These are phyloP conservation scores for Brassicogethes aeneus DNA, from an alignment of 2,888 invertebrate species.

Conservation along the genomic window DNA sequence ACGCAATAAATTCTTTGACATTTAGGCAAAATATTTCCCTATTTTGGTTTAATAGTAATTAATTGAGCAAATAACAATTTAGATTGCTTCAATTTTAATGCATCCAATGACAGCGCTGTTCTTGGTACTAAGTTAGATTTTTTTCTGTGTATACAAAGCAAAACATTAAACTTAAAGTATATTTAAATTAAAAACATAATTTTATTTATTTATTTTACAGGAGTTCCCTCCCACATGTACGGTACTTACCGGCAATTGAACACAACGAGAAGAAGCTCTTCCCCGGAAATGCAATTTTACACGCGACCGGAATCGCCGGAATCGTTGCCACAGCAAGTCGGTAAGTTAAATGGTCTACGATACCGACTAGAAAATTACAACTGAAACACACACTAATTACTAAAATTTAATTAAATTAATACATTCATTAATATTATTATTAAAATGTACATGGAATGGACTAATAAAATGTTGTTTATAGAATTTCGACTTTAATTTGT, in stretches of 20 bases:
- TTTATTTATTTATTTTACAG: too few species aligned
- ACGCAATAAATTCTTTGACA: too few species aligned
- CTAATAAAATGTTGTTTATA: neutral
- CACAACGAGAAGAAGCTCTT: constrained; percentile 27
- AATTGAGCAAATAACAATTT: too few species aligned
- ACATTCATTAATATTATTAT: neutral
- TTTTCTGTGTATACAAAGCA: too few species aligned
- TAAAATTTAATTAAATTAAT: neutral
- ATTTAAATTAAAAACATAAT: too few species aligned
- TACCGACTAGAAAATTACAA: constrained; percentile 23
- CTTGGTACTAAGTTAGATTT: too few species aligned
- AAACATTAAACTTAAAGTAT: too few species aligned
- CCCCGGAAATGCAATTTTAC: constrained; percentile 31
- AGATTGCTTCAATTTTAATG: too few species aligned
- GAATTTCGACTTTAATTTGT: neutral
- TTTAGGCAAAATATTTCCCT: too few species aligned
- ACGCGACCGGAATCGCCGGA: constrained; percentile 31
- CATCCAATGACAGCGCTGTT: too few species aligned
- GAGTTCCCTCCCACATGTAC: constrained; percentile 43
- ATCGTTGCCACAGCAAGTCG: constrained; percentile 17
- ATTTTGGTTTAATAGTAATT: too few species aligned
- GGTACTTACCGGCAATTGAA: constrained; percentile 42
- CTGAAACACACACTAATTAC: constrained; percentile 8
- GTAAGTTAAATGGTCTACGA: constrained; percentile 33
- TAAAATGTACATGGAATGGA: neutral